Evolutionary conservation across 2,888 invertebrate genomes (phyloP).

Genomic region (Lithodes maja): DNA sequence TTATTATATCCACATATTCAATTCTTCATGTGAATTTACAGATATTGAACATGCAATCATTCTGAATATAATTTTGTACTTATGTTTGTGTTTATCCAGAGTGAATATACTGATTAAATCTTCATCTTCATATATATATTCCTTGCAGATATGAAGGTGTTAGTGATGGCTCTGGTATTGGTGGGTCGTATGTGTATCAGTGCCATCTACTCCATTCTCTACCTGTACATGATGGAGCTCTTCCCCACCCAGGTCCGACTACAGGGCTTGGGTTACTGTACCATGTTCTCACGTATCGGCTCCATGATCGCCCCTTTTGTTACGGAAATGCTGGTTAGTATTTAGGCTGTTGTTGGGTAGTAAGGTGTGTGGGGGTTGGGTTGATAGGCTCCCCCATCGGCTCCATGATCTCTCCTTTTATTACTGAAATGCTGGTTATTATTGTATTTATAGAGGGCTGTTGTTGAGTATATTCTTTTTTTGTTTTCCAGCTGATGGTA

Average conservation of each 20-base stretch:
- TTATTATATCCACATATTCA: no score
- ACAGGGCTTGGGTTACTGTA: conserved; percentile 42
- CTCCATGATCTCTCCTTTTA: no score
- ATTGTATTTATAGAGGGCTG: no score
- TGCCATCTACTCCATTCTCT: conserved; percentile 56
- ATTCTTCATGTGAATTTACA: no score
- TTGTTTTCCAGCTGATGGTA: no score
- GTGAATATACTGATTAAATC: neutral
- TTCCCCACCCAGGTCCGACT: conserved; percentile 66
- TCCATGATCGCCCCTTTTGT: conserved; percentile 63
- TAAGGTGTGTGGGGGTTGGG: no score
- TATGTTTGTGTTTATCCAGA: no score
- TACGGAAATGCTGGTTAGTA: conserved; percentile 62
- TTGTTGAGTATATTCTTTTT: no score
- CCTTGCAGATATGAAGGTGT: conserved; percentile 40
- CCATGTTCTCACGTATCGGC: conserved; percentile 51
- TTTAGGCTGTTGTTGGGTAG: neutral
- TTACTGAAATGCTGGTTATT: no score
- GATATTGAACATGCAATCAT: no score
- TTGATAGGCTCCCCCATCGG: no score
- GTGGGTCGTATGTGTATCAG: conserved; percentile 64
- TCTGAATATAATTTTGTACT: no score
- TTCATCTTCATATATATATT: neutral
- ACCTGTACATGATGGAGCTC: conserved; percentile 61
- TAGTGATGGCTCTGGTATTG: conserved; percentile 49